phyloP scores from a whole-genome alignment of 2,797 vertebrate genomes.

The Diglossa cyanea region DNA sequence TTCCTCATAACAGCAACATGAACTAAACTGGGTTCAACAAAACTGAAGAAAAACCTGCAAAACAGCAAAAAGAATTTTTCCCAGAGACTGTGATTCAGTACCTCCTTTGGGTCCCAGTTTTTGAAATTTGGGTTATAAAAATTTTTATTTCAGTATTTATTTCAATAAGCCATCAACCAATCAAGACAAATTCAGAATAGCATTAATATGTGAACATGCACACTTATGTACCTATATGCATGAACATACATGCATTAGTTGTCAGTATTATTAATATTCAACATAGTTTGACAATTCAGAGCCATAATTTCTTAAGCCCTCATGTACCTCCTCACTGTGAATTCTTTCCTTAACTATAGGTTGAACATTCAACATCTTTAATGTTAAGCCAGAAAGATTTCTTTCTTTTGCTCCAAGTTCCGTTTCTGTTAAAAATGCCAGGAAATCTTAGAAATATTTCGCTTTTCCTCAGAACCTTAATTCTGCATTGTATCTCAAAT shows the following conservation, averaged over 20 bases:
- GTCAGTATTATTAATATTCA: neutral
- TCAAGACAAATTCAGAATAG: neutral
- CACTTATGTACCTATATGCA: neutral
- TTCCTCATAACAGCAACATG: slow-evolving; percentile 23
- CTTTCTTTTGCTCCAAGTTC: neutral
- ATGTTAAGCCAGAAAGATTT: neutral
- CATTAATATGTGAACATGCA: neutral
- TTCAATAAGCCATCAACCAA: neutral
- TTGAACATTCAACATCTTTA: neutral
- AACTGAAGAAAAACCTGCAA: neutral
- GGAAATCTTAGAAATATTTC: neutral
- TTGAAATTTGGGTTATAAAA: neutral
- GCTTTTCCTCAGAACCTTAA: neutral
- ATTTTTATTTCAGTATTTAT: neutral
- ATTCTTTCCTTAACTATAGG: neutral
- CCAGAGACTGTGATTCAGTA: neutral
- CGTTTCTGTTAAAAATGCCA: neutral
- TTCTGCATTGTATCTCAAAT: neutral
- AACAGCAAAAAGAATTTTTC: neutral
- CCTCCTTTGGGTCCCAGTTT: neutral
- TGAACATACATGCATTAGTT: neutral
- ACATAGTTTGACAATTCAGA: neutral
- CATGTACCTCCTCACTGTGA: neutral
- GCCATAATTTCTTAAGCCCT: neutral
- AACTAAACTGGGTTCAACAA: neutral